Evolutionary conservation across 2,113 vertebrate genomes (phyloP).

Genomic region (Archilochus colubris): DNA sequence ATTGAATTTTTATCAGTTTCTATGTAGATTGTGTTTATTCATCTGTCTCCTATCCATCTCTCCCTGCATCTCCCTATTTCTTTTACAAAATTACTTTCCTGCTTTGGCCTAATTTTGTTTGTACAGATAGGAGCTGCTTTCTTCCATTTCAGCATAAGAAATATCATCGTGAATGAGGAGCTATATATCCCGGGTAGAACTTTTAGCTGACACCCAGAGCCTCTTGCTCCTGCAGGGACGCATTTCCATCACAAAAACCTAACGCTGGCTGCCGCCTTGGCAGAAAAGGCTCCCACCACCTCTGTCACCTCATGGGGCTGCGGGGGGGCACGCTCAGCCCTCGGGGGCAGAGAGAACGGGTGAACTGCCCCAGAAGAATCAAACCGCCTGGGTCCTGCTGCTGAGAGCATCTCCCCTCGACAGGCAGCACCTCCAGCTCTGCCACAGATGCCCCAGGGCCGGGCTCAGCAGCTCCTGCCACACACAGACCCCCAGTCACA

Average conservation of each 20-base stretch:
- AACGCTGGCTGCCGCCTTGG: neutral
- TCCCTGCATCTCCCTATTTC: constrained; percentile 57
- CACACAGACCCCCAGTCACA: neutral
- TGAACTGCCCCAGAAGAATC: neutral
- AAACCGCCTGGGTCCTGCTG: neutral
- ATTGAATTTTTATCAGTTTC: constrained; percentile 64
- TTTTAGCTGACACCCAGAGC: neutral
- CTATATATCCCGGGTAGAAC: neutral
- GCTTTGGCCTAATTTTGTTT: constrained; percentile 72
- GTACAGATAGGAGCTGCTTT: constrained; percentile 66
- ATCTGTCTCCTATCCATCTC: constrained; percentile 70
- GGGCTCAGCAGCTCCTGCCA: rapidly evolving
- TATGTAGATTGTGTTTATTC: constrained; percentile 71
- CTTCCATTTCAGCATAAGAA: constrained; percentile 17
- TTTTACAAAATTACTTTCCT: constrained; percentile 70
- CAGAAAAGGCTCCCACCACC: neutral
- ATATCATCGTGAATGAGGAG: constrained; percentile 24
- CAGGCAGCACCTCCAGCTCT: neutral
- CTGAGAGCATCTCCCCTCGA: neutral
- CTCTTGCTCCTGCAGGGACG: neutral
- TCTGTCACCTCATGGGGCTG: neutral
- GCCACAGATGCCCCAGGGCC: rapidly evolving
- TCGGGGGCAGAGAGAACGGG: rapidly evolving
- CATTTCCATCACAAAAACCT: neutral
- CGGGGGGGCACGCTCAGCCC: neutral